Evolutionary conservation across 2,797 vertebrate species (phyloP).

Genomic region (Urophycis tenuis): DNA sequence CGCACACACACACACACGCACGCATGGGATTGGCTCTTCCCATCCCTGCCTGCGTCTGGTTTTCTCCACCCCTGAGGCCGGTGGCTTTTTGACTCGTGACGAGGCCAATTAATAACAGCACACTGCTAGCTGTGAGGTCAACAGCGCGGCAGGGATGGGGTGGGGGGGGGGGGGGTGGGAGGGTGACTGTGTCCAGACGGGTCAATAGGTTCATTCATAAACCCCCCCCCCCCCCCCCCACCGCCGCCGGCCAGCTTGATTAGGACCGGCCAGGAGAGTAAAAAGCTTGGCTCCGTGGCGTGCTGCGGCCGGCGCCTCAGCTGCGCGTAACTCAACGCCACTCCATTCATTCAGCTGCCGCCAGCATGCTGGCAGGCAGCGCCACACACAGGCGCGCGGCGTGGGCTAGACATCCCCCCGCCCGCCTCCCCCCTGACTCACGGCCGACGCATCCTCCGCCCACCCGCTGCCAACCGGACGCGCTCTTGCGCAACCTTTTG

Average conservation of each 20-base stretch:
- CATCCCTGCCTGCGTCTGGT: not conserved
- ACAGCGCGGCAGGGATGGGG: constrained; percentile 1
- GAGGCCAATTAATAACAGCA: constrained; percentile 31
- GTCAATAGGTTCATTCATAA: constrained; percentile 27
- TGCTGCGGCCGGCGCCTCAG: constrained; percentile 31
- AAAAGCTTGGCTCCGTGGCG: constrained; percentile 39
- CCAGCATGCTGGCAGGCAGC: constrained; percentile 36
- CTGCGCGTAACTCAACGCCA: constrained; percentile 35
- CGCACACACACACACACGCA: too few relatives aligned
- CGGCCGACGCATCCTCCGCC: constrained; percentile 36
- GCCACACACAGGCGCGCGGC: constrained; percentile 19
- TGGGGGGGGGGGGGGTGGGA: constrained; percentile 24
- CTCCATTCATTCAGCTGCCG: constrained; percentile 14
- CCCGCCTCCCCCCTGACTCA: too few relatives aligned
- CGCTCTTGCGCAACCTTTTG: constrained; percentile 35
- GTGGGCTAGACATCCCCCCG: constrained; percentile 34
- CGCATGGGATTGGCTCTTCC: too few relatives aligned
- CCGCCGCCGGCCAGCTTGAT: not conserved
- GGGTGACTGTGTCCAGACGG: constrained; percentile 31
- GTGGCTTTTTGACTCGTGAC: constrained; percentile 19
- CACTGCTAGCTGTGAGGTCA: constrained; percentile 16
- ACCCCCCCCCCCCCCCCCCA: too few relatives aligned
- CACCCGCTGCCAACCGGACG: constrained; percentile 34
- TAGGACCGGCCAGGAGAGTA: constrained; percentile 19
- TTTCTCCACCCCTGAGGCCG: constrained; percentile 21